phyloP scores from a whole-genome alignment of 2,797 vertebrate species.

The Rousettus madagascariensis region DNA sequence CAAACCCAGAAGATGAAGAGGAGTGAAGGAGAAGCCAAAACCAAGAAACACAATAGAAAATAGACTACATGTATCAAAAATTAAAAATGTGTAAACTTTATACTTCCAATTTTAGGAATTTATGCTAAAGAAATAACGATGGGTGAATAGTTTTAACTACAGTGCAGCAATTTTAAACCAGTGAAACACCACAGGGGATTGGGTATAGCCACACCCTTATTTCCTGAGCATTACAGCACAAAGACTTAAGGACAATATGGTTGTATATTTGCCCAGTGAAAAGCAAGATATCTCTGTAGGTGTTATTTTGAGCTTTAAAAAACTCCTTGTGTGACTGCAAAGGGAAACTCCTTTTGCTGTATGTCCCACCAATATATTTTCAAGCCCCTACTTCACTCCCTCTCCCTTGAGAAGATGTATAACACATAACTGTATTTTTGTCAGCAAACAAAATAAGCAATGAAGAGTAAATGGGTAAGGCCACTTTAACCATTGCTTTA shows the following conservation, averaged over 20 bases:
- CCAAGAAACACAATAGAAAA: slow-evolving; percentile 2
- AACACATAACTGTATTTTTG: background rate
- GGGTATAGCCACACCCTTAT: background rate
- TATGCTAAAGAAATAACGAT: background rate
- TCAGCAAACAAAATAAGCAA: background rate
- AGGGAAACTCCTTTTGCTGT: background rate
- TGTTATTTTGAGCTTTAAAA: background rate
- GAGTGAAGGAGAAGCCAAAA: background rate
- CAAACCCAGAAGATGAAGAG: background rate
- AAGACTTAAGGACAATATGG: background rate
- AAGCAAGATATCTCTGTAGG: background rate
- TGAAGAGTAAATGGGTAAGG: background rate
- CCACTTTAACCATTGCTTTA: background rate
- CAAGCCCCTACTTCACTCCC: background rate
- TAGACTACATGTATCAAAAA: background rate
- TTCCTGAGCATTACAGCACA: background rate
- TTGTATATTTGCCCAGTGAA: background rate
- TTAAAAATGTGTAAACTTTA: background rate
- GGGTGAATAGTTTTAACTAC: background rate
- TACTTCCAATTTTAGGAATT: background rate
- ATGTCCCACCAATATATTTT: background rate
- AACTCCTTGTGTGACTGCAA: background rate
- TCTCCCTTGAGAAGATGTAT: background rate
- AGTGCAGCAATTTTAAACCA: background rate
- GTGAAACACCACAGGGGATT: background rate